Percentiles rank a stretch among this genome's conserved stretches.
These are phyloP conservation scores for Myotis pilosus DNA, from an alignment of 2,797 vertebrate genomes.

Conservation along the genomic window DNA sequence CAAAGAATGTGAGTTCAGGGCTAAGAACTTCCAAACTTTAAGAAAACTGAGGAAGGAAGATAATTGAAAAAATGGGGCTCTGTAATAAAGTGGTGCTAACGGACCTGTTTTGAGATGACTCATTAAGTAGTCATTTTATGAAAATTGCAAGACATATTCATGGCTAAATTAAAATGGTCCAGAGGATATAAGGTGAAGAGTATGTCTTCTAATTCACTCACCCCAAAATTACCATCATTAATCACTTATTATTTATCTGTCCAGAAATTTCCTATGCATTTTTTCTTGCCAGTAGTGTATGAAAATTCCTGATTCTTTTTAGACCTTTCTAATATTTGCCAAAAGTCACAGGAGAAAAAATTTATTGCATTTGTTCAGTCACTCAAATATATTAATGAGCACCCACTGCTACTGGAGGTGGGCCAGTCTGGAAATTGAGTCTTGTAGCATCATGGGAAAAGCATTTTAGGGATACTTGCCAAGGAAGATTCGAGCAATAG, in stretches of 20 bases:
- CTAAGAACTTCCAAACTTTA: not conserved
- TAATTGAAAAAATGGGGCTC: not conserved
- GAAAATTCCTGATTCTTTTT: not conserved
- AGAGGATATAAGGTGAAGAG: not conserved
- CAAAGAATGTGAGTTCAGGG: not conserved
- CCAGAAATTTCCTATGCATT: not conserved
- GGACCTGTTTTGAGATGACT: not conserved
- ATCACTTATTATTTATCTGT: not conserved
- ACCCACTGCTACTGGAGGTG: not conserved
- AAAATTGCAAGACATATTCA: not conserved
- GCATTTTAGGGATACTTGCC: not conserved
- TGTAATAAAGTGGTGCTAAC: not conserved
- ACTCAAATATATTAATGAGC: not conserved
- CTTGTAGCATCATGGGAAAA: not conserved
- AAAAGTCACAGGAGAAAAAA: not conserved
- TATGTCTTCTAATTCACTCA: not conserved
- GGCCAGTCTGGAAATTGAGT: not conserved
- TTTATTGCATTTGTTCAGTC: not conserved
- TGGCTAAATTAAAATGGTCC: not conserved
- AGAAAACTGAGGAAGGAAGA: not conserved
- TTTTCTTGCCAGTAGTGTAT: not conserved
- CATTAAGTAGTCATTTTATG: conserved; percentile 27
- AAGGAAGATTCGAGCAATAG: not conserved
- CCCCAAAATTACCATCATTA: not conserved
- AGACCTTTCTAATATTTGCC: not conserved